Evolutionary conservation across 2,888 invertebrate genomes (phyloP), one percentile per base, ranked within the genome.

Genomic region (Scelioninae gen. 2): DNA sequence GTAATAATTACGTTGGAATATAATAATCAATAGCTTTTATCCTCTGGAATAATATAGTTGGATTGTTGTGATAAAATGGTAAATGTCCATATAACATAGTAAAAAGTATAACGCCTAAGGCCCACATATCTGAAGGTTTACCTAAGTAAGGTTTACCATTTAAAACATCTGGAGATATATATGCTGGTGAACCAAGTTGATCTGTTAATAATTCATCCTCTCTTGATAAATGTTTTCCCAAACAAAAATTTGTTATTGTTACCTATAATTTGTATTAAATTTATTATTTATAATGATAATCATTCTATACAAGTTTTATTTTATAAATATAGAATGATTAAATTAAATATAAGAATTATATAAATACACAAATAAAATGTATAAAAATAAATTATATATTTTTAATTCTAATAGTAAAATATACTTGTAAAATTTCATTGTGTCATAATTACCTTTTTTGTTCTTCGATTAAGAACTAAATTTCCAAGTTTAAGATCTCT

Each of bases 81-180:
- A 94, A 93, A 86, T 93, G 93, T 0, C 93, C 93, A 81, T 92
- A 94, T 9, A 94, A 86, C 92, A 93, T 93, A 0, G 93, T 93
- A 82, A 91, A 94, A 0, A 94, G 85, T 0, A 94, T 92, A 13
- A 94, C 93, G 0, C 94, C 94, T 1, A 94, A 82, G 0, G 93
- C 93, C 94, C 94, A 94, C 92, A 94, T 93, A 82, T 94, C 94
- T 0, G 93, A 92, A 0, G 93, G 93, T 83, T 94, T 94, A 78
- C 93, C 93, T 16, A 90, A 86, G 84, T 94, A 94, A 0, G 93
- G 93, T 81, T 92, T 91, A 77, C 93, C 92, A 86, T 91, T 89
- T 2, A 94, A 86, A 4, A 93, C 93, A 84, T 94, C 94, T 0
- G 94, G 94, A 1, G 93, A 93, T 78, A 94, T 93, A 83, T 94